Base-by-base conservation (phyloP, 2,888 invertebrate genomes). In the Zhengitettix transpicula region DNA sequence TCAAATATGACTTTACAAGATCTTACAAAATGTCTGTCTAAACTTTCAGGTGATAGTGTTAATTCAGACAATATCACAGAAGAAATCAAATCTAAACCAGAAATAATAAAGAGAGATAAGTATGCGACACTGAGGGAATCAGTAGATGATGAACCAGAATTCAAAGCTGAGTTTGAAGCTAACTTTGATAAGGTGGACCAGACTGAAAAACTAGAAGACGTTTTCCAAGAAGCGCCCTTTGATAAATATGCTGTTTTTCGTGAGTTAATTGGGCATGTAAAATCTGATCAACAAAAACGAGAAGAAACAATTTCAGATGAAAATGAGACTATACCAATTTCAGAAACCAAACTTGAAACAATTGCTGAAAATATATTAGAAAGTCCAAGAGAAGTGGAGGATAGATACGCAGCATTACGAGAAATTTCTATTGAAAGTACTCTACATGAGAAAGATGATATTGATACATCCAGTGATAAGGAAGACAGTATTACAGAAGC, bases 181-280 rank as follows among this genome's bases (percentile, higher is more conserved):
- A 81, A 83, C 64, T 69, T 70, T 65, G 62, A 58, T 41, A 60
- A 58, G n/a, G 52, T 56, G n/a, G 63, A 61, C 17, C 53, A 59
- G 10, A 59, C 58, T 57, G 62, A 56, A 53, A 75, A 70, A 71
- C 72, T 64, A 1, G 67, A 68, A 40, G 67, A 69, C 58, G 68
- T 68, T 42, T 67, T 68, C 55, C 67, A 67, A 14, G 80, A 80
- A 61, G 73, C 81, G 0, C 72, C 80, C 0, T 87, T 85, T 68
- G 92, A 92, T 70, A 81, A 89, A 66, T 93, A 93, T 71, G 92
- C 92, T 0, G 92, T 87, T 0, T 92, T 93, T 68, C 78, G 92
- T 63, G 92, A 93, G 74, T 69, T 83, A 52, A 81, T 89, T 65
- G 85, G 89, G 65, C 84, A 89, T 67, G 47, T 47, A 5, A 47